Evolutionary conservation across 1,140 invertebrate genomes (phyloP), one percentile per base, ranked within the genome.

Genomic region (Andrena cerasifolii): DNA sequence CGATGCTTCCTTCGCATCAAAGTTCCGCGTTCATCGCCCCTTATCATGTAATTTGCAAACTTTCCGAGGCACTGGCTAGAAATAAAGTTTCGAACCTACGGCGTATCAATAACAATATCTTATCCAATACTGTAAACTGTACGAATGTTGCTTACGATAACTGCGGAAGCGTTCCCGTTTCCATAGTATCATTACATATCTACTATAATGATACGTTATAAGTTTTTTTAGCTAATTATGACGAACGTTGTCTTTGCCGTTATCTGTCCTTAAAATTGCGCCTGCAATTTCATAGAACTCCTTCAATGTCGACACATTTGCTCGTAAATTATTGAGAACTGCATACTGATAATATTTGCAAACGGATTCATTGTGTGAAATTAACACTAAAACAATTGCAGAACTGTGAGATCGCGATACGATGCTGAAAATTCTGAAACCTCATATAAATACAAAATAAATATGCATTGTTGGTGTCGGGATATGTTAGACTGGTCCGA

Each of bases 401-500:
- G 12, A 14, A 36, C 21, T 36, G 8, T 10, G 18, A 21, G 0
- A 3, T 16, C n/a, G n/a, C 31, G 1, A 59, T 36, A 21, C 18
- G 18, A 36, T 21, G n/a, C 1, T 21, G 26, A 56, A 18, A 31
- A 31, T 31, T 16, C 82, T 67, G 40, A 67, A 63, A 45, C 10
- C 40, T 53, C n/a, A n/a, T 56, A 82, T 78, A 82, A 83, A 82
- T 82, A 83, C 12, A 58, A 24, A 82, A 82, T 47, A 61, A 82
- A 83, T 82, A 78, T 70, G 77, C 53, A 67, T 71, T 43, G 54
- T 65, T 73, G 71, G 28, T 53, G 47, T n/a, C 51, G 28, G 24
- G 33, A 68, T 21, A 1, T 6, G 16, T 54, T 8, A 33, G 14
- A 70, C 12, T 8, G 53, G 3, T 21, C 16, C 18, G 18, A 47